Evolutionary conservation across 2,113 vertebrate species (phyloP).

Genomic region (Hippotragus niger): DNA sequence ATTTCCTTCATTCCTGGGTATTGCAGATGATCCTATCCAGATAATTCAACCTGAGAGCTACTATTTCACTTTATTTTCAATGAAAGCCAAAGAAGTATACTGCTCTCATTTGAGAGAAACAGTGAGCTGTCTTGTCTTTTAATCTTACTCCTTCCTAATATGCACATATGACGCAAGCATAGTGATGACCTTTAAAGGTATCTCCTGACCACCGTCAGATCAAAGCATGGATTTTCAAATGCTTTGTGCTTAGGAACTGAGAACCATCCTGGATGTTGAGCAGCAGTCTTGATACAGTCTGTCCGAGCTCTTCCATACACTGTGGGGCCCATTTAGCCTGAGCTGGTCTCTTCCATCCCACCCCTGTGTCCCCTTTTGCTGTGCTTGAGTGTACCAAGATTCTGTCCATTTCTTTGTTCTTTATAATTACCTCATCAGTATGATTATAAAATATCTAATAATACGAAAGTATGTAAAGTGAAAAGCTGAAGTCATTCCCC

Average conservation of each 20-base stretch:
- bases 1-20: constrained; percentile 47
- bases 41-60: constrained; percentile 17
- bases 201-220: background rate
- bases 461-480: background rate
- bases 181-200: background rate
- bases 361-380: background rate
- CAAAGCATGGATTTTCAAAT: background rate
- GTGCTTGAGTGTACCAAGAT: background rate
- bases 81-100: background rate
- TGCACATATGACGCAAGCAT: too few species aligned
- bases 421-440: background rate
- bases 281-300: background rate
- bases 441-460: background rate
- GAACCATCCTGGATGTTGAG: background rate
- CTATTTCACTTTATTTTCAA: constrained; percentile 39
- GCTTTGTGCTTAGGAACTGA: background rate
- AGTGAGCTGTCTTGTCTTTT: background rate
- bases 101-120: background rate
- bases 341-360: background rate
- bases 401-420: background rate
- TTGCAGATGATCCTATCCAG: constrained; percentile 24
- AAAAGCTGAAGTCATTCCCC: background rate
- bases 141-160: background rate
- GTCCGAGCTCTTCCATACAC: background rate
- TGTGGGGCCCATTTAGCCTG: too few species aligned